Evolutionary conservation across 2,888 invertebrate genomes (phyloP).

Genomic region (Monochamus alternatus): DNA sequence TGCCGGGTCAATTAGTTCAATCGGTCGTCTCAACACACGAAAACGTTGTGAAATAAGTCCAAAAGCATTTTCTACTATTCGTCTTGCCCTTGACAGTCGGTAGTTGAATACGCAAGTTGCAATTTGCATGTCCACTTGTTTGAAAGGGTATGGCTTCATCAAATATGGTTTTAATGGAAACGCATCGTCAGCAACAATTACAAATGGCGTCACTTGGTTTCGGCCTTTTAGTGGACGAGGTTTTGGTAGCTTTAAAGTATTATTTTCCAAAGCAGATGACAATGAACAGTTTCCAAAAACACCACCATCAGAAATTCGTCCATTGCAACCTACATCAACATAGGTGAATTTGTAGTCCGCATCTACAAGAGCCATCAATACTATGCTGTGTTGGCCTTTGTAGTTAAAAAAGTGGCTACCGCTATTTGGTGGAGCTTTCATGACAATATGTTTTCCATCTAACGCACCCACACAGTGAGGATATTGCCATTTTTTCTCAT

Average conservation of each 20-base stretch:
- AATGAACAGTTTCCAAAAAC: neutral
- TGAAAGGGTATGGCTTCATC: neutral
- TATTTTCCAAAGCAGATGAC: slow-evolving; percentile 9
- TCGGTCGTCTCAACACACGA: neutral
- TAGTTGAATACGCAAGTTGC: slow-evolving; percentile 1
- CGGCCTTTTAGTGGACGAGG: slow-evolving; percentile 1
- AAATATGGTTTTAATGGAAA: slow-evolving; percentile 2
- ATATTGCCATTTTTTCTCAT: slow-evolving; percentile 29
- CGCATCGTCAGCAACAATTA: neutral
- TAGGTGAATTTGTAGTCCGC: slow-evolving; percentile 33
- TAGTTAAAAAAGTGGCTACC: slow-evolving; percentile 37
- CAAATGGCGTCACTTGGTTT: neutral
- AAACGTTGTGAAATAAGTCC: neutral
- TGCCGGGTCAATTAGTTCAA: neutral
- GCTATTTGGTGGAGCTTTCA: slow-evolving; percentile 29
- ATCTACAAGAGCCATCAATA: slow-evolving; percentile 37
- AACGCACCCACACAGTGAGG: slow-evolving; percentile 34
- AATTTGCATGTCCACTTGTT: neutral
- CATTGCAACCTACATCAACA: slow-evolving; percentile 37
- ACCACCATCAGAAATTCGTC: neutral
- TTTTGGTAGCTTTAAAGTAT: neutral
- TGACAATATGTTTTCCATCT: slow-evolving; percentile 37
- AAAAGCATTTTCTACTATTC: too few species aligned
- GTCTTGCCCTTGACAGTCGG: neutral
- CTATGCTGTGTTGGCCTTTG: slow-evolving; percentile 32